A percentile compares a stretch with the other conserved stretches of the same genome.
These are phyloP conservation scores for Orchesellides sinensis DNA, from an alignment of 2,888 invertebrate species.

Conservation along the genomic window DNA sequence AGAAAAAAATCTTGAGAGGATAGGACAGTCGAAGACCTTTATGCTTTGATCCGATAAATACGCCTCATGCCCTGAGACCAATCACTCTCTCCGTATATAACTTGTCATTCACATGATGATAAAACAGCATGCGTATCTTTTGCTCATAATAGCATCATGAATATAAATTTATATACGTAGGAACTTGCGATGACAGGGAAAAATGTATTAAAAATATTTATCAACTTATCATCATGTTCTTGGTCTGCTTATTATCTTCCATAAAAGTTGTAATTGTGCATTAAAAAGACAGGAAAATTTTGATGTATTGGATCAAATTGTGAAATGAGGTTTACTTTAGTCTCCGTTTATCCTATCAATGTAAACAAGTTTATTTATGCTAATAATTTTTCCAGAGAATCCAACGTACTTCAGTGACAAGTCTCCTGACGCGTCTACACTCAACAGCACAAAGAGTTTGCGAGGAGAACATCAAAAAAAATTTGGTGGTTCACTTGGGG, in stretches of 20 bases:
- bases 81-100: background rate
- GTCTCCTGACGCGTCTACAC: conserved; percentile 1
- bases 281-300: too few relatives aligned
- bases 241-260: conserved; percentile 34
- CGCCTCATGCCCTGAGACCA: background rate
- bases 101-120: background rate
- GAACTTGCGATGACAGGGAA: background rate
- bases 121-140: background rate
- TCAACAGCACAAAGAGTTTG: conserved; percentile 9
- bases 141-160: too few relatives aligned
- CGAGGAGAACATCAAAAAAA: background rate
- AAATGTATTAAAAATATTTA: background rate
- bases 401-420: conserved; percentile 66
- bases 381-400: conserved; percentile 53
- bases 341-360: too few relatives aligned
- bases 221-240: conserved; percentile 9
- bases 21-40: conserved; percentile 23
- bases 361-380: background rate
- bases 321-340: too few relatives aligned
- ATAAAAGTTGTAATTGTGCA: conserved; percentile 27
- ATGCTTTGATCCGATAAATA: conserved; percentile 10
- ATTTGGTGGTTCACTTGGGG: too few relatives aligned
- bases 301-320: too few relatives aligned
- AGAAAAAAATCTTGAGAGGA: conserved; percentile 11
- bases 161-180: too few relatives aligned